phyloP scores from a whole-genome alignment of 1,140 invertebrate genomes.

The Polyergus mexicanus region DNA sequence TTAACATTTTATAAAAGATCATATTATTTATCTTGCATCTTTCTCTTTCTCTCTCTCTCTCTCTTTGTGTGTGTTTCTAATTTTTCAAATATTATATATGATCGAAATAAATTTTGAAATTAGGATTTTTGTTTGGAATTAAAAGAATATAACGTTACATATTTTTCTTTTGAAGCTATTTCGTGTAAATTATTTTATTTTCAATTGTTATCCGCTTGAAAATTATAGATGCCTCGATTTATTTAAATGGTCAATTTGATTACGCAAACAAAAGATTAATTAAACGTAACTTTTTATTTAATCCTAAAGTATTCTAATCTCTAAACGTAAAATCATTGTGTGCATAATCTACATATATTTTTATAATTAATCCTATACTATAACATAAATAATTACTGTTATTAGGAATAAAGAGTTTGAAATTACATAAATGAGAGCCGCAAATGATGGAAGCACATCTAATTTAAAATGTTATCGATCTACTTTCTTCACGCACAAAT shows the following conservation, averaged over 20 bases:
- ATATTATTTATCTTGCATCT: neutral
- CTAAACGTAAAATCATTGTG: neutral
- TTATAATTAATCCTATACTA: neutral
- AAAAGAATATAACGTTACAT: too few species aligned
- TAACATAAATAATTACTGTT: neutral
- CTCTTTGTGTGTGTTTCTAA: too few species aligned
- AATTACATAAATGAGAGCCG: neutral
- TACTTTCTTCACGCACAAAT: neutral
- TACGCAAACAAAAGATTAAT: neutral
- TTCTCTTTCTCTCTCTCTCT: too few species aligned
- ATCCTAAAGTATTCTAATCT: neutral
- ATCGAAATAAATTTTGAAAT: too few species aligned
- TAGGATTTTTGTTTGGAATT: too few species aligned
- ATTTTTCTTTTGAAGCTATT: too few species aligned
- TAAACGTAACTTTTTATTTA: neutral
- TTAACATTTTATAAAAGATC: neutral
- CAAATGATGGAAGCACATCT: neutral
- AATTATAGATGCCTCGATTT: neutral
- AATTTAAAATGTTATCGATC: neutral
- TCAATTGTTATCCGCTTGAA: neutral
- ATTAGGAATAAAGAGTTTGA: neutral
- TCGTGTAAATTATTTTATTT: neutral
- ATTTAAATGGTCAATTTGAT: neutral
- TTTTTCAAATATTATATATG: too few species aligned
- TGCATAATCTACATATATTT: neutral